Evolutionary conservation across 2,113 vertebrate genomes (phyloP).

Genomic region (Atrichornis clamosus): DNA sequence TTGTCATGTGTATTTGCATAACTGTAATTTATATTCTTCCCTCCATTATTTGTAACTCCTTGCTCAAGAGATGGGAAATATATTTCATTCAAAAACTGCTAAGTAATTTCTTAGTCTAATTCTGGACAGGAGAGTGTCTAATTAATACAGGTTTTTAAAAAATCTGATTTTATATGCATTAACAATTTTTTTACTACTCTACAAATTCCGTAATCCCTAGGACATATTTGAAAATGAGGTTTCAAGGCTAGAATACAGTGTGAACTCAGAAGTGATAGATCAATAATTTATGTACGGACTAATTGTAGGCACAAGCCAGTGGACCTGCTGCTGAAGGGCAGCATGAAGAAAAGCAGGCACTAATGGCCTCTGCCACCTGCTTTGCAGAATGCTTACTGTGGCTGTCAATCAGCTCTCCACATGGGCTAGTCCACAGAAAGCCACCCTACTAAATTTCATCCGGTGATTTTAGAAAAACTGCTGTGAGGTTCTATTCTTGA

Average conservation of each 20-base stretch:
- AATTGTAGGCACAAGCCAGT: neutral
- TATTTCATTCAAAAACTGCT: neutral
- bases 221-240: neutral
- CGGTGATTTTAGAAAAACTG: neutral
- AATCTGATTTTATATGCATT: neutral
- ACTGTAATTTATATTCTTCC: neutral
- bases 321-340: neutral
- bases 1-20: neutral
- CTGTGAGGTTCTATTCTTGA: neutral
- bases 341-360: neutral
- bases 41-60: neutral
- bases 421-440: neutral
- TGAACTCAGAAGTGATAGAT: neutral
- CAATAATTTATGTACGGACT: neutral
- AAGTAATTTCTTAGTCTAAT: neutral
- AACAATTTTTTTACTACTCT: neutral
- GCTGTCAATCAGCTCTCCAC: neutral
- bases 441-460: neutral
- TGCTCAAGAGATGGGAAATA: neutral
- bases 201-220: neutral
- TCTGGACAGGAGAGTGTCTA: neutral
- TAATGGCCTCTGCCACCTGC: neutral
- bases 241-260: neutral
- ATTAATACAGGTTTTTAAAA: neutral
- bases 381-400: fast-evolving